Base-by-base conservation (phyloP, 2,113 vertebrate genomes). In the Mus spicilegus region DNA sequence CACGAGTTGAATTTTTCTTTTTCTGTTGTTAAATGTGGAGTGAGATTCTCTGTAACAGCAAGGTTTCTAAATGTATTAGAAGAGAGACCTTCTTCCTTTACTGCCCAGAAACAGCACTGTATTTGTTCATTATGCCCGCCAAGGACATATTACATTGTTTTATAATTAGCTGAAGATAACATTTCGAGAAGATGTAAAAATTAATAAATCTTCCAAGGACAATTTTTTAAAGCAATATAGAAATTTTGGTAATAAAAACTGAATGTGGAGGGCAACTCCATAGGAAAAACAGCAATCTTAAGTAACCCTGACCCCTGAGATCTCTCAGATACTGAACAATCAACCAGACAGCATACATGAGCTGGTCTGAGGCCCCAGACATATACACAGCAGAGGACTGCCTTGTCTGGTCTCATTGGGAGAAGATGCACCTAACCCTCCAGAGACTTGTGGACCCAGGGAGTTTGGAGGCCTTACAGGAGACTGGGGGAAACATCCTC, bases 1-100 rank as follows among this genome's bases (percentile, higher is more conserved):
- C 22, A 77, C 39, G 90, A 77, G 85, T 96, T 93, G 97, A 96
- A 77, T 20, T 96, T 42, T 92, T 95, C 86, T 96, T 97, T 96
- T 96, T 94, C 49, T 92, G 72, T 90, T 97, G 97, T 97, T 80
- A 96, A 97, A 81, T 42, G 36, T 1, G 82, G 61, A 20, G 91
- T 92, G 54, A 94, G 76, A 93, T 26, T 86, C 80, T 98, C 94
- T 95, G 81, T 36, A 54, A 42, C 7, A 88, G 51, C 81, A 93
- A 67, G 87, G 1, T 0, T 13, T 30, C 95, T 94, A 76, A 30
- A 81, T 75, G 12, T 12, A 4, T 49, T 95, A 75, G 54, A 86
- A 84, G 96, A 9, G 28, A 92, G 70, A 28, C 65, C 94, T 96
- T 77, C 94, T 96, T 77, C 36, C 72, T 42, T 0, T 42, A 84